A percentile compares a stretch with the other conserved stretches of the same genome.
Evolutionary conservation across 2,113 vertebrate species (phyloP).

Genomic region (Carollia perspicillata): DNA sequence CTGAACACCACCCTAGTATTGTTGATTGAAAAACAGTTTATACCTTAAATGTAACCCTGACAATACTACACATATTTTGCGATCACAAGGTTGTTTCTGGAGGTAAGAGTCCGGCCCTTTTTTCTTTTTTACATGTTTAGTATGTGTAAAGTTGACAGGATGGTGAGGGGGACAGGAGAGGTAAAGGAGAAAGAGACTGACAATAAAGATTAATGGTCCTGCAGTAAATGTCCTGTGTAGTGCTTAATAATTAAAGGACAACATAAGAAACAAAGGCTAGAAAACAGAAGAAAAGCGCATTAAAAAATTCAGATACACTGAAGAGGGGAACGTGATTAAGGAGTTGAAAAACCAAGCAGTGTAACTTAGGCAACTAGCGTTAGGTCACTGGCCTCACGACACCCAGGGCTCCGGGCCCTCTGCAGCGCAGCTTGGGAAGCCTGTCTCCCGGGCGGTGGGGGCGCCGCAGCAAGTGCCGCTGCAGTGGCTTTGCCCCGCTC

Average conservation of each 20-base stretch:
- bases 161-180: background rate
- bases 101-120: background rate
- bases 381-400: constrained; percentile 72
- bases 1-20: background rate
- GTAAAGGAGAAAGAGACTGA: constrained; percentile 35
- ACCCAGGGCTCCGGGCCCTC: constrained; percentile 68
- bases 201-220: constrained; percentile 65
- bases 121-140: background rate
- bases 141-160: constrained; percentile 41
- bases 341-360: constrained; percentile 72
- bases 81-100: background rate
- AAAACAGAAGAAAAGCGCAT: constrained; percentile 40
- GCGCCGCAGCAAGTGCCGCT: constrained; percentile 52
- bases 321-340: constrained; percentile 77
- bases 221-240: constrained; percentile 40
- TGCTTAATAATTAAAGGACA: constrained; percentile 58
- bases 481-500: constrained; percentile 21
- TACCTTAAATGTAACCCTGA: constrained; percentile 14
- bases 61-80: background rate
- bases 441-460: constrained; percentile 57
- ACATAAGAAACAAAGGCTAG: constrained; percentile 52
- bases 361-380: constrained; percentile 70
- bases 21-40: background rate
- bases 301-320: constrained; percentile 70
- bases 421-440: constrained; percentile 62